phyloP scores from a whole-genome alignment of 2,797 vertebrate genomes.

The Xerus rutilus region DNA sequence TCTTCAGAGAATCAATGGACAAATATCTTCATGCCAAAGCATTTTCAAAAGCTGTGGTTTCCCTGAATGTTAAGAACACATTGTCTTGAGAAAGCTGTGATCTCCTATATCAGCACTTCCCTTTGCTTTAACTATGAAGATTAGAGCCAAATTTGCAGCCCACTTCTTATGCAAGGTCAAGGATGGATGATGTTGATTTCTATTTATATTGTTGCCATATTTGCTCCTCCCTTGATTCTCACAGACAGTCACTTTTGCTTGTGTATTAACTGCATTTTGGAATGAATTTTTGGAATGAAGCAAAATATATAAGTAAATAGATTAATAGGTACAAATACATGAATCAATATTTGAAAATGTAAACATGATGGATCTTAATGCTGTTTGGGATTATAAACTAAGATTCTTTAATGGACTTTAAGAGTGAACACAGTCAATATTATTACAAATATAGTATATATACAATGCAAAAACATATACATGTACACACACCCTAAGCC shows the following conservation, averaged over 20 bases:
- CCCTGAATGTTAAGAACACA: background rate
- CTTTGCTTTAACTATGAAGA: constrained; percentile 16
- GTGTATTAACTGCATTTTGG: background rate
- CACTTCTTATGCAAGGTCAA: background rate
- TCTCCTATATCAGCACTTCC: background rate
- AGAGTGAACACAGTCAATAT: background rate
- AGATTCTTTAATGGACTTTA: background rate
- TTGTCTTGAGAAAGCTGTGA: constrained; percentile 55
- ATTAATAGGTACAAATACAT: background rate
- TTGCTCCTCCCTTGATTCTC: background rate
- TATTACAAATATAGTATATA: background rate
- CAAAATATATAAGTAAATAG: background rate
- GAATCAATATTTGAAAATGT: constrained; percentile 17
- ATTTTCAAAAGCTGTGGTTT: constrained; percentile 64
- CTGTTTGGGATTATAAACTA: background rate
- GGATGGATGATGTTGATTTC: background rate
- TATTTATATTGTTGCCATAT: background rate
- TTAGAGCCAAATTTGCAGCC: background rate
- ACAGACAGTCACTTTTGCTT: constrained; percentile 6
- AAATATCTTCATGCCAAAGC: constrained; percentile 47
- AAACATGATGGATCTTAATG: background rate
- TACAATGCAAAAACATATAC: background rate
- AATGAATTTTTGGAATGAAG: background rate
- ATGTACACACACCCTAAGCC: background rate
- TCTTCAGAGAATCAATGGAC: constrained; percentile 67